Conservation (phyloP, 2,888 invertebrate genomes). For the Ryuthela nishihirai region DNA sequence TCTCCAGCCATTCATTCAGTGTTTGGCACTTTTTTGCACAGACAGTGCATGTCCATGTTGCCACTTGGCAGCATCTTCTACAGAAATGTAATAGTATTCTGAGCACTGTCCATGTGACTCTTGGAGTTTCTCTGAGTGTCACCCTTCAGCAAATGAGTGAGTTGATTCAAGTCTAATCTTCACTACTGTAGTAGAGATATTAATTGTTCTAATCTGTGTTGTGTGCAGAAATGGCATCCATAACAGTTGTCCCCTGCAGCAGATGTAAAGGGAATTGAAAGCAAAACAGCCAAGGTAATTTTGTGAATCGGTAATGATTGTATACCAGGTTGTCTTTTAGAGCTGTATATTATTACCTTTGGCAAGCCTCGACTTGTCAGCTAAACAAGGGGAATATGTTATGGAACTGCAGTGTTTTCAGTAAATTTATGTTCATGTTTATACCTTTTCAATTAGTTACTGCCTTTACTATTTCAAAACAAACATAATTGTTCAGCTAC, state of each 20-base stretch:
- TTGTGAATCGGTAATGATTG: background rate
- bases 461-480: slow-evolving; percentile 23
- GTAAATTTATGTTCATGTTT: slow-evolving; percentile 1
- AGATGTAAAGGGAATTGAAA: too few relatives aligned
- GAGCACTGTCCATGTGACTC: background rate
- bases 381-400: slow-evolving; percentile 10
- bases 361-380: too few relatives aligned
- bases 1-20: too few relatives aligned
- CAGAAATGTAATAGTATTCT: background rate
- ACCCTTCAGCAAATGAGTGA: too few relatives aligned
- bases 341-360: too few relatives aligned
- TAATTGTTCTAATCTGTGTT: slow-evolving; percentile 15
- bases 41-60: background rate
- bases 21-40: too few relatives aligned
- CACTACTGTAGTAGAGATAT: slow-evolving; percentile 10
- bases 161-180: background rate
- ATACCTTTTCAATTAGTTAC: background rate
- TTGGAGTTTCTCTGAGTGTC: background rate
- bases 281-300: too few relatives aligned
- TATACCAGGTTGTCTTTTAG: background rate
- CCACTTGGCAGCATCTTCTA: too few relatives aligned
- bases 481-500: slow-evolving; percentile 31
- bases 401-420: slow-evolving; percentile 4
- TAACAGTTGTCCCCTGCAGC: slow-evolving; percentile 11
- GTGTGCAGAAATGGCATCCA: slow-evolving; percentile 6